These are phyloP conservation scores for Gyrodactylus bullatarudis DNA, from an alignment of 1,140 invertebrate genomes.

Conservation along the genomic window DNA sequence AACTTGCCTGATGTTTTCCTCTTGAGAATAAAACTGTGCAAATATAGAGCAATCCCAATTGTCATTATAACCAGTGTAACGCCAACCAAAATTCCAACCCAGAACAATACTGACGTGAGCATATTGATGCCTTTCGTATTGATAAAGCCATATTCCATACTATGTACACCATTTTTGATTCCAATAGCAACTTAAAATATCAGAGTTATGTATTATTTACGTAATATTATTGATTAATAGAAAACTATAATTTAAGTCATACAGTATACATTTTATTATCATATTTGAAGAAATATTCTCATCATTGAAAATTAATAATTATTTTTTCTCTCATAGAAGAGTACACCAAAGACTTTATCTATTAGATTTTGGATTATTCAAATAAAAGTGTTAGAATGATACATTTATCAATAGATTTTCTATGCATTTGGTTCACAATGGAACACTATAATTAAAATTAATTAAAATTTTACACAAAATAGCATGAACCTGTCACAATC, in stretches of 20 bases:
- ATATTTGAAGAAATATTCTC: too few relatives aligned
- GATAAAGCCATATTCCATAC: neutral
- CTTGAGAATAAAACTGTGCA: neutral
- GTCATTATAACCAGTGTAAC: neutral
- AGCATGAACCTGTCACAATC: too few relatives aligned
- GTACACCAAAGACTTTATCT: too few relatives aligned
- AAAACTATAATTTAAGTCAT: too few relatives aligned
- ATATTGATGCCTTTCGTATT: neutral
- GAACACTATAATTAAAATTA: neutral
- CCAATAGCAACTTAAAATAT: neutral
- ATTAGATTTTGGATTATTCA: too few relatives aligned
- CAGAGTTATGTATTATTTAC: too few relatives aligned
- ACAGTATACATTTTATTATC: too few relatives aligned
- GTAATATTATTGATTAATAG: neutral
- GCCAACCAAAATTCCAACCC: neutral
- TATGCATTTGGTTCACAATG: neutral
- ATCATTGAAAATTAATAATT: too few relatives aligned
- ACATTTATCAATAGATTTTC: neutral
- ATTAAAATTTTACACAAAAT: too few relatives aligned
- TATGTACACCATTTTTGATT: neutral
- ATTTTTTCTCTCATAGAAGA: too few relatives aligned
- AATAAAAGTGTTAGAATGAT: neutral
- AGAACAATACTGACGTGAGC: neutral
- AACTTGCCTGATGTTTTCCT: neutral
- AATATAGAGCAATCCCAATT: neutral